Conservation (phyloP, 2,888 invertebrate species). For the Serripes groenlandicus region DNA sequence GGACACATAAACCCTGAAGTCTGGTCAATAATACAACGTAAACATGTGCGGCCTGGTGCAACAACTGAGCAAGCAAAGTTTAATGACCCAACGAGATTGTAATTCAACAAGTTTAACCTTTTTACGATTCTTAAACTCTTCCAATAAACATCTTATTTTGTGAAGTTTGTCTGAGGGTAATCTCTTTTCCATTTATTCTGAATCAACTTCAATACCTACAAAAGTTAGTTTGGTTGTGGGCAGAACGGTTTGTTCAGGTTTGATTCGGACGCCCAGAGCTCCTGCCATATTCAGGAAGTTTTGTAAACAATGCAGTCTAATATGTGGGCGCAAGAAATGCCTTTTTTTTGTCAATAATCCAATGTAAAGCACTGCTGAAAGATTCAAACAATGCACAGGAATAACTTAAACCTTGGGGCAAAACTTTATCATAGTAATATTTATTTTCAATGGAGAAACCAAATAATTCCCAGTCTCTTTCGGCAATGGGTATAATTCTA, state of each 20-base stretch:
- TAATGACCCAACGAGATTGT: slow-evolving; percentile 39
- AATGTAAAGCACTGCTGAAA: slow-evolving; percentile 42
- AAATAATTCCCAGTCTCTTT: slow-evolving; percentile 43
- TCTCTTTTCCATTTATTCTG: slow-evolving; percentile 40
- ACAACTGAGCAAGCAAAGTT: slow-evolving; percentile 44
- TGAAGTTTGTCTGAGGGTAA: slow-evolving; percentile 38
- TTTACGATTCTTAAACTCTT: background rate
- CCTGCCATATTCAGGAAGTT: slow-evolving; percentile 21
- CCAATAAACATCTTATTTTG: background rate
- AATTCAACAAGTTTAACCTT: slow-evolving; percentile 35
- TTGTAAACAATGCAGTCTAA: slow-evolving; percentile 25
- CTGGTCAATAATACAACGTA: slow-evolving; percentile 31
- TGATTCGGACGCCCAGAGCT: slow-evolving; percentile 36
- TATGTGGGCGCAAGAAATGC: slow-evolving; percentile 35
- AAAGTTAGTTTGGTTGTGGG: slow-evolving; percentile 20
- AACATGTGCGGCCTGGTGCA: slow-evolving; percentile 33
- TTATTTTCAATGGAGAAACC: slow-evolving; percentile 32
- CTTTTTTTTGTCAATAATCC: slow-evolving; percentile 14
- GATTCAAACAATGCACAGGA: slow-evolving; percentile 56
- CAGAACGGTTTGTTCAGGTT: slow-evolving; percentile 28
- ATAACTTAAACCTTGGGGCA: slow-evolving; percentile 40
- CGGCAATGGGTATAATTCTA: slow-evolving; percentile 47
- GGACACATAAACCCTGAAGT: slow-evolving; percentile 19
- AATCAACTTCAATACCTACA: slow-evolving; percentile 54
- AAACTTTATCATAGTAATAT: slow-evolving; percentile 46